phyloP scores from a whole-genome alignment of 2,797 vertebrate species.

The Gymnoscopelus braueri region DNA sequence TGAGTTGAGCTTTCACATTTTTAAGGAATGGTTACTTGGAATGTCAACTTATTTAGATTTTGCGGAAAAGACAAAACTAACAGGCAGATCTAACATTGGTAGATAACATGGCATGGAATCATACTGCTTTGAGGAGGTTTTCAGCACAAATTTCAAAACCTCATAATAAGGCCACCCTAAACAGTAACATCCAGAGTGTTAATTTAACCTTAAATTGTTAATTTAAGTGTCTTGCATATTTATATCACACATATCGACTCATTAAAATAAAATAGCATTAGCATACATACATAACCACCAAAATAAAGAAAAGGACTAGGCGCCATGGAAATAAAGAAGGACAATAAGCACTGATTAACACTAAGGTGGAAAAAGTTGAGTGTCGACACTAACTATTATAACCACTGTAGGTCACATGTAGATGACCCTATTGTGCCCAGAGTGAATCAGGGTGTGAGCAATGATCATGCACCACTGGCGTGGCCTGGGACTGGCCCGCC shows the following conservation, averaged over 20 bases:
- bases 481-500: slow-evolving; percentile 24
- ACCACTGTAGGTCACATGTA: slow-evolving; percentile 48
- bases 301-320: neutral
- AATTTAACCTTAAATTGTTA: too few relatives aligned
- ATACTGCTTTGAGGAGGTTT: too few relatives aligned
- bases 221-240: neutral
- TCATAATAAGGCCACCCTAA: too few relatives aligned
- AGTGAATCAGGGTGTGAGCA: slow-evolving; percentile 73
- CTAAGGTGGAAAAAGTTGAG: slow-evolving; percentile 53
- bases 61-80: too few relatives aligned
- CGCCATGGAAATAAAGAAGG: neutral
- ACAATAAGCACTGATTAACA: slow-evolving; percentile 45
- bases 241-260: neutral
- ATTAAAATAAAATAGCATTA: neutral
- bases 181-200: too few relatives aligned
- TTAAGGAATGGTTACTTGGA: too few relatives aligned
- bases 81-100: too few relatives aligned
- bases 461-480: slow-evolving; percentile 52
- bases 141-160: too few relatives aligned
- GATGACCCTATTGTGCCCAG: slow-evolving; percentile 36
- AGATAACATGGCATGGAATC: too few relatives aligned
- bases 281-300: neutral
- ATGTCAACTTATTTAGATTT: too few relatives aligned
- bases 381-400: slow-evolving; percentile 63
- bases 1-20: too few relatives aligned